These are phyloP conservation scores for Ditula angustiorana DNA, from an alignment of 2,888 invertebrate genomes.

Conservation along the genomic window DNA sequence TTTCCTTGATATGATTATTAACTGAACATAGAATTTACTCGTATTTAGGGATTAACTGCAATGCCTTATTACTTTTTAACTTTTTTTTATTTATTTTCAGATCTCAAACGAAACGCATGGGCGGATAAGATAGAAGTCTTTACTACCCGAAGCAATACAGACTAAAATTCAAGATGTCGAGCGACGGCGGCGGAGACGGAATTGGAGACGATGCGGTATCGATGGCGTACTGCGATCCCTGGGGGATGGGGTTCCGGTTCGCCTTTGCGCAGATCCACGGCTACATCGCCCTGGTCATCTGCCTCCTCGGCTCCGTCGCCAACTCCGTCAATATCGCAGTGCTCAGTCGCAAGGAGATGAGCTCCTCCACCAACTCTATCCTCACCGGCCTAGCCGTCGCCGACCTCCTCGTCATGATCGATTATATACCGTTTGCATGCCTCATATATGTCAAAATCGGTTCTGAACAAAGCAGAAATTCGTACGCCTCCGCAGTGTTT, in stretches of 20 bases:
- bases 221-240: constrained; percentile 80
- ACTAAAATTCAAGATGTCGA: constrained; percentile 19
- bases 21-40: no score
- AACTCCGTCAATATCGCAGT: constrained; percentile 96
- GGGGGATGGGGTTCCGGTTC: constrained; percentile 85
- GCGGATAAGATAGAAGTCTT: constrained; percentile 8
- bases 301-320: constrained; percentile 94
- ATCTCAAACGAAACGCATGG: constrained; percentile 10
- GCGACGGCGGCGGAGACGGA: constrained; percentile 46
- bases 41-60: no score
- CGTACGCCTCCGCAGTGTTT: constrained; percentile 92
- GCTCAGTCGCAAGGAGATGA: constrained; percentile 95
- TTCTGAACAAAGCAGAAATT: constrained; percentile 73
- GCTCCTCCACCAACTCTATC: constrained; percentile 96
- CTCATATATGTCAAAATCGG: constrained; percentile 89
- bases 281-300: constrained; percentile 93
- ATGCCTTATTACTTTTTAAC: no score
- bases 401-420: constrained; percentile 96
- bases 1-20: no score
- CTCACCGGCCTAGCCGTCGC: constrained; percentile 96
- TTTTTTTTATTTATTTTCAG: constrained; percentile 24
- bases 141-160: not conserved
- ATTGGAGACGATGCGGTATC: constrained; percentile 23
- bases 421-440: constrained; percentile 95
- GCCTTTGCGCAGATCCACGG: constrained; percentile 92